phyloP scores from a whole-genome alignment of 2,797 vertebrate genomes.

The Amazonetta brasiliensis region DNA sequence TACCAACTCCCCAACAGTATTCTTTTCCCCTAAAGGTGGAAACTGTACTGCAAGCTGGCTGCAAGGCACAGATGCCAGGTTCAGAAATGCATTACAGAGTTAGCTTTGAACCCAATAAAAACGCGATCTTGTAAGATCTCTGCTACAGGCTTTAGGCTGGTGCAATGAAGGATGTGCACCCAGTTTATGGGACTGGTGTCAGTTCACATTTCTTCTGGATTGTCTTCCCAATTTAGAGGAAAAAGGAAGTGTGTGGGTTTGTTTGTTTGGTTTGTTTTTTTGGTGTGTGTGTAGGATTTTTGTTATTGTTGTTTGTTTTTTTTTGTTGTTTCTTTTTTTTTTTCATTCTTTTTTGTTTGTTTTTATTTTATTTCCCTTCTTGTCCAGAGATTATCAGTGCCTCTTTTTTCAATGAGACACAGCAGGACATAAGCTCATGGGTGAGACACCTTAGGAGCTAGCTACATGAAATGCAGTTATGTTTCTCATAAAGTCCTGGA shows the following conservation, averaged over 20 bases:
- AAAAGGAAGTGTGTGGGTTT: neutral
- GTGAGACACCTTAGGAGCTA: conserved; percentile 22
- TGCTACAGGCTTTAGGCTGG: neutral
- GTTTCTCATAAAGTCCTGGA: conserved; percentile 55
- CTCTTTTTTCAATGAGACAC: neutral
- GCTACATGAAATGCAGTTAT: conserved; percentile 38
- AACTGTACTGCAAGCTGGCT: neutral
- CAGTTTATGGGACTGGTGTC: neutral
- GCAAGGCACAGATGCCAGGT: neutral
- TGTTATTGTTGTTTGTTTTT: too few relatives aligned
- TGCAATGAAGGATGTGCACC: neutral
- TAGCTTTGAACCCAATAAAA: conserved; percentile 2
- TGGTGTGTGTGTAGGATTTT: too few relatives aligned
- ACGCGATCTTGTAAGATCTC: neutral
- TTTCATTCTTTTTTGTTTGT: too few relatives aligned
- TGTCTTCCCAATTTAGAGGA: neutral
- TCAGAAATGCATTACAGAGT: neutral
- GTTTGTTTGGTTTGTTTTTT: too few relatives aligned
- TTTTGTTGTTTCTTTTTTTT: too few relatives aligned
- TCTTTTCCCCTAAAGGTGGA: conserved; percentile 50
- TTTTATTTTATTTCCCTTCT: neutral
- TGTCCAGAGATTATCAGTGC: neutral
- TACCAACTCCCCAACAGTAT: neutral
- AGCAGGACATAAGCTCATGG: conserved; percentile 6
- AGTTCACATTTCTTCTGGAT: neutral